phyloP scores from a whole-genome alignment of 2,888 invertebrate species.

The Caenorhabditis sp. region DNA sequence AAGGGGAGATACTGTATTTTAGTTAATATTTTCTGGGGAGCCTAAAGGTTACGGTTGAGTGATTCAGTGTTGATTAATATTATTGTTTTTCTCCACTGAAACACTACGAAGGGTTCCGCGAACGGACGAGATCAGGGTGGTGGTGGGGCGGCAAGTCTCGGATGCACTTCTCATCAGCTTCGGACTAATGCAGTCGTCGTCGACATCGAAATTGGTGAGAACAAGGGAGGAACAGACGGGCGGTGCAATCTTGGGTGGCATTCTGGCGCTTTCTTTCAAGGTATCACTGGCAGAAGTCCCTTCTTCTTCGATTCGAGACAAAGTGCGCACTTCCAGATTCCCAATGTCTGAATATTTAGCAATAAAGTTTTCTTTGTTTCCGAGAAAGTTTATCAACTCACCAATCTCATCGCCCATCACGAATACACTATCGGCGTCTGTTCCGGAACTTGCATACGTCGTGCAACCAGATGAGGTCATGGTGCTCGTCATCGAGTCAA shows the following conservation, averaged over 20 bases:
- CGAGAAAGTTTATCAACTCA: constrained; percentile 1
- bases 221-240: constrained; percentile 46
- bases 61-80: constrained; percentile 21
- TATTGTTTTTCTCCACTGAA: constrained; percentile 61
- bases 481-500: constrained; percentile 60
- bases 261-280: constrained; percentile 47
- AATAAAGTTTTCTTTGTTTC: too few species aligned
- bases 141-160: constrained; percentile 51
- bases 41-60: not conserved
- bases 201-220: constrained; percentile 27
- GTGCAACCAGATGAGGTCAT: constrained; percentile 76
- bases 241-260: constrained; percentile 64
- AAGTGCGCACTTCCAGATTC: constrained; percentile 70
- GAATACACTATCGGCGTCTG: constrained; percentile 74
- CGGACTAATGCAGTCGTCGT: constrained; percentile 23
- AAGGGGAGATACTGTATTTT: not conserved
- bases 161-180: constrained; percentile 48
- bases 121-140: constrained; percentile 30
- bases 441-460: constrained; percentile 74
- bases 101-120: constrained; percentile 32
- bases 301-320: constrained; percentile 71
- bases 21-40: not conserved
- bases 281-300: constrained; percentile 37
- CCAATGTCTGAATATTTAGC: constrained; percentile 14
- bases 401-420: constrained; percentile 74